These are phyloP conservation scores for Dioctria rufipes DNA, from an alignment of 2,888 invertebrate genomes.

Conservation along the genomic window DNA sequence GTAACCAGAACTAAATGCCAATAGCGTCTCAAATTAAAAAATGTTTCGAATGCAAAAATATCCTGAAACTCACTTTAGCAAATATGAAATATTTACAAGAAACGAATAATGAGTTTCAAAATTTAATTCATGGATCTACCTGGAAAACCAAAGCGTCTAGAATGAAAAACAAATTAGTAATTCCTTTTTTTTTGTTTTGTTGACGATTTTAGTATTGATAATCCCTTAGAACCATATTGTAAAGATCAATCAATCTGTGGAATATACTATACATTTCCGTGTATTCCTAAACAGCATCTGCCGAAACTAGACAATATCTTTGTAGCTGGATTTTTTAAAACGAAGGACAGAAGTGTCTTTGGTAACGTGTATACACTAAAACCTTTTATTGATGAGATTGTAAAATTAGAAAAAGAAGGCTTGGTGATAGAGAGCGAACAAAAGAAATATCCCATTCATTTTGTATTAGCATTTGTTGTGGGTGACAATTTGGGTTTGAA, in stretches of 20 bases:
- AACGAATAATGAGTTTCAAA: slow-evolving; percentile 17
- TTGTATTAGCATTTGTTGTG: too few relatives aligned
- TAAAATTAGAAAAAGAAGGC: slow-evolving; percentile 42
- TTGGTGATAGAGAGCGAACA: slow-evolving; percentile 6
- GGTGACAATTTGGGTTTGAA: too few relatives aligned
- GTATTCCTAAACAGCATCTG: slow-evolving; percentile 55
- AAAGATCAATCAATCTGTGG: slow-evolving; percentile 57
- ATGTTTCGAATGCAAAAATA: too few relatives aligned
- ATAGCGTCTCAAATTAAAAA: too few relatives aligned
- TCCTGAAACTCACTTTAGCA: slow-evolving; percentile 54
- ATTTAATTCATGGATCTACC: slow-evolving; percentile 48
- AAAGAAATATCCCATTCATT: too few relatives aligned
- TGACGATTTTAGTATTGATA: too few relatives aligned
- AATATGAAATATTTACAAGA: slow-evolving; percentile 36
- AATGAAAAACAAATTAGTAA: too few relatives aligned
- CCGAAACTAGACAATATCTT: slow-evolving; percentile 58
- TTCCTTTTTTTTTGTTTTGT: too few relatives aligned
- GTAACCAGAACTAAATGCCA: too few relatives aligned
- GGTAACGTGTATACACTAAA: too few relatives aligned
- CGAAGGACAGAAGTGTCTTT: slow-evolving; percentile 51
- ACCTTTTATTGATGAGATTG: slow-evolving; percentile 46
- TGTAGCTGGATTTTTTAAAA: slow-evolving; percentile 56
- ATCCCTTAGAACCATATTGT: slow-evolving; percentile 56
- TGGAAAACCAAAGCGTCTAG: slow-evolving; percentile 58
- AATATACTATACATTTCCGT: too few relatives aligned